Conservation (phyloP, 2,888 invertebrate species). For the Drosophila affinis region DNA sequence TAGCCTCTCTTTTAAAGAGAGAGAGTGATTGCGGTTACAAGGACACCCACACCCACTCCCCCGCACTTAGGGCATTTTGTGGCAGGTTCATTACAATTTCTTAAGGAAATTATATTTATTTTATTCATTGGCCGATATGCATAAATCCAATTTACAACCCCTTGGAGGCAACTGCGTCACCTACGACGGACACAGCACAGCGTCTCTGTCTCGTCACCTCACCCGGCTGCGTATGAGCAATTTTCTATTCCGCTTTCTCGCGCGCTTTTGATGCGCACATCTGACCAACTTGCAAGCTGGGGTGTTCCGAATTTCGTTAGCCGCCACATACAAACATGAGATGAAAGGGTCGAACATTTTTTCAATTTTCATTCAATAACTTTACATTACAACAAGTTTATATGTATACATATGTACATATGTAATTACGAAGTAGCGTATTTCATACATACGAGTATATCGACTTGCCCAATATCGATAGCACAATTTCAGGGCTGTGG, state of each 20-base stretch:
- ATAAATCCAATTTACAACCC: constrained; percentile 62
- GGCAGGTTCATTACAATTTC: constrained; percentile 23
- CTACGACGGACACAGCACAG: constrained; percentile 13
- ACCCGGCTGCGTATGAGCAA: constrained; percentile 17
- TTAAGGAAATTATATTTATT: constrained; percentile 38
- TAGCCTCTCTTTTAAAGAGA: not conserved
- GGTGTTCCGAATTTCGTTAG: constrained; percentile 36
- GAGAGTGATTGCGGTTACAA: not conserved
- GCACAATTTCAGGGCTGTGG: not conserved
- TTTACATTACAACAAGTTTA: too few relatives aligned
- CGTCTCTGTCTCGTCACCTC: not conserved
- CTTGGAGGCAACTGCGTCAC: constrained; percentile 38
- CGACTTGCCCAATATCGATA: not conserved
- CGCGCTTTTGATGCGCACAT: constrained; percentile 49
- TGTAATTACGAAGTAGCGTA: too few relatives aligned
- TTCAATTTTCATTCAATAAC: not conserved
- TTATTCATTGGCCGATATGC: constrained; percentile 41
- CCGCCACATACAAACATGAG: not conserved
- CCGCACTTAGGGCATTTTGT: constrained; percentile 32
- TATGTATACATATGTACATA: too few relatives aligned
- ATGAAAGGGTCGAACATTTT: not conserved
- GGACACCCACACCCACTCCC: constrained; percentile 39
- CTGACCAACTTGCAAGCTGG: constrained; percentile 17
- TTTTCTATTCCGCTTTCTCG: constrained; percentile 48
- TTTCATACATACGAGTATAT: not conserved